These are phyloP conservation scores for Drosophila neotestacea DNA, from an alignment of 2,888 invertebrate species.

Conservation along the genomic window DNA sequence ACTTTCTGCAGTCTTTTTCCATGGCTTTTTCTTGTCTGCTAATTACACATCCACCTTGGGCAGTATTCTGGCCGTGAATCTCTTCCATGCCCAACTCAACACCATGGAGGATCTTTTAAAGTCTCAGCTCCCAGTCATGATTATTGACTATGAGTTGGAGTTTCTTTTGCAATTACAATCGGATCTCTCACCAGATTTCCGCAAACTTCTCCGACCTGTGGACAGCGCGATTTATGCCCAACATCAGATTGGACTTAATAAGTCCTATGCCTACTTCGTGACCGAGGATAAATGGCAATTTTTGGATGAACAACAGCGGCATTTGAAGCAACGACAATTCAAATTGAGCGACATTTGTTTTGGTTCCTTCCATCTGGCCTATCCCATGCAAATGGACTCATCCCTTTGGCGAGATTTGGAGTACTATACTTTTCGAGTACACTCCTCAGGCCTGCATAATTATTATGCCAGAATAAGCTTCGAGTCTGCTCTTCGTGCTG, in stretches of 20 bases:
- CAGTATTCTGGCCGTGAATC: constrained; percentile 77
- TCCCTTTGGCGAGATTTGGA: constrained; percentile 76
- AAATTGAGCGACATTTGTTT: constrained; percentile 80
- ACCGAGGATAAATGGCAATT: constrained; percentile 80
- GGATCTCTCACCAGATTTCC: constrained; percentile 58
- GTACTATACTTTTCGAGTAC: constrained; percentile 73
- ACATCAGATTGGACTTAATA: constrained; percentile 65
- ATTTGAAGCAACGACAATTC: constrained; percentile 68
- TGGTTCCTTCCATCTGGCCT: constrained; percentile 74
- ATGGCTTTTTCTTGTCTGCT: constrained; percentile 70
- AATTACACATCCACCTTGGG: constrained; percentile 78
- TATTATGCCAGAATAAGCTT: constrained; percentile 70
- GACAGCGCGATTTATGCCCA: constrained; percentile 59
- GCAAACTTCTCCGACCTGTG: constrained; percentile 62
- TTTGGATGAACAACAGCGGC: constrained; percentile 65
- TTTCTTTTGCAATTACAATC: constrained; percentile 61
- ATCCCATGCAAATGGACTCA: constrained; percentile 80
- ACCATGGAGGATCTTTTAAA: constrained; percentile 73
- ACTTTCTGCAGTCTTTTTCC: constrained; percentile 65
- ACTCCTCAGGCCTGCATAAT: constrained; percentile 74
- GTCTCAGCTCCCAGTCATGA: constrained; percentile 74
- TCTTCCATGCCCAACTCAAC: constrained; percentile 74
- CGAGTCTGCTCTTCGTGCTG: constrained; percentile 67
- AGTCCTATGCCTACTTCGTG: constrained; percentile 73
- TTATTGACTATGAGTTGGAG: constrained; percentile 79